These are phyloP conservation scores for Hypomecis punctinalis DNA, from an alignment of 2,888 invertebrate genomes.

Conservation along the genomic window DNA sequence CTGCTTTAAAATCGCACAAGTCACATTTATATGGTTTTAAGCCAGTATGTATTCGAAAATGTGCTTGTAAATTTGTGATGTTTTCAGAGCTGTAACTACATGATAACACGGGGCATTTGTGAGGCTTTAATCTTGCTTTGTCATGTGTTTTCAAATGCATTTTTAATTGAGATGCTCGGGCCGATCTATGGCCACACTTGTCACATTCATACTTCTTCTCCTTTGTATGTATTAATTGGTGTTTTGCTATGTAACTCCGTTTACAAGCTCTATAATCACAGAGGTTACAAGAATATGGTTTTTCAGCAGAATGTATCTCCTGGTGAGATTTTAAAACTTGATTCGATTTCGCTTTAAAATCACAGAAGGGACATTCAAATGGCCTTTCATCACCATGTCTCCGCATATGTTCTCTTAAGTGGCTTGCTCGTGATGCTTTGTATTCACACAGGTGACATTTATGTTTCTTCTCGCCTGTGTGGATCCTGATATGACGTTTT, in stretches of 20 bases:
- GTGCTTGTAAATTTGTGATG: background rate
- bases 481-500: background rate
- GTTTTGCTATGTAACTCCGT: no score
- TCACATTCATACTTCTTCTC: no score
- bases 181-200: no score
- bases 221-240: no score
- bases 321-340: no score
- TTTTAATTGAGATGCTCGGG: background rate
- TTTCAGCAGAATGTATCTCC: no score
- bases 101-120: background rate
- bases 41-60: no score
- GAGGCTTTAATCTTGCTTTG: no score
- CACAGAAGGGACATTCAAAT: background rate
- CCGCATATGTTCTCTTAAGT: background rate
- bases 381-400: background rate
- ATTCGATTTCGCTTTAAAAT: background rate
- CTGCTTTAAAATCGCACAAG: background rate
- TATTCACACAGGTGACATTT: slow-evolving; percentile 2
- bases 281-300: no score
- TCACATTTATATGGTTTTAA: background rate
- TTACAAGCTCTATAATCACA: no score
- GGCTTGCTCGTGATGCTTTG: background rate
- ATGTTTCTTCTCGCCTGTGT: background rate
- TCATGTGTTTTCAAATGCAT: background rate
- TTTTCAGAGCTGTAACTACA: no score